These are phyloP conservation scores for Dasysyrphus albostriatus DNA, from an alignment of 2,888 invertebrate species.

Conservation along the genomic window DNA sequence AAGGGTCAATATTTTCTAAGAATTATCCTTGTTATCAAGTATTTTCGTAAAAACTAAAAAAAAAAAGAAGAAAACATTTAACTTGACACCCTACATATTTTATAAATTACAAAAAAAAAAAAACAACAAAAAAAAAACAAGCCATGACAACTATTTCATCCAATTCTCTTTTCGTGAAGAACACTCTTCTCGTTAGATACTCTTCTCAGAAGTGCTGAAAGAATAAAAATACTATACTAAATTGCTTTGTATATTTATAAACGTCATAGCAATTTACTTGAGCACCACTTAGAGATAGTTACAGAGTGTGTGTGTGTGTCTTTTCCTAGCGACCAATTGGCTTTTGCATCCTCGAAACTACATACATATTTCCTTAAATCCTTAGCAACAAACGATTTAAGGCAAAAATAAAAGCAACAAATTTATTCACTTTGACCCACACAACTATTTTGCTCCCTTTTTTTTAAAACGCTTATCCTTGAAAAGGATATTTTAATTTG, in stretches of 20 bases:
- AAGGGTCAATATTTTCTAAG: too few species aligned
- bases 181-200: background rate
- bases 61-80: background rate
- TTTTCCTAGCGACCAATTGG: background rate
- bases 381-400: background rate
- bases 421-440: background rate
- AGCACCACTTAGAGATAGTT: background rate
- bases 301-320: background rate
- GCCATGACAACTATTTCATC: background rate
- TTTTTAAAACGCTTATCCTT: background rate
- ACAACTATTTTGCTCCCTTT: background rate
- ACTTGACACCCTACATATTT: background rate
- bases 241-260: background rate
- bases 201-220: background rate
- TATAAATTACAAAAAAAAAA: background rate
- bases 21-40: too few species aligned
- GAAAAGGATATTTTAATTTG: background rate
- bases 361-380: background rate
- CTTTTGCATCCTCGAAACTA: background rate
- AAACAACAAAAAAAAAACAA: background rate
- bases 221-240: background rate
- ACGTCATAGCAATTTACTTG: background rate
- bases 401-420: background rate
- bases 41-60: too few species aligned
- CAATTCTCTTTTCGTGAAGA: background rate